These are phyloP conservation scores for Chloroclysta siterata DNA, from an alignment of 2,888 invertebrate species.

Conservation along the genomic window DNA sequence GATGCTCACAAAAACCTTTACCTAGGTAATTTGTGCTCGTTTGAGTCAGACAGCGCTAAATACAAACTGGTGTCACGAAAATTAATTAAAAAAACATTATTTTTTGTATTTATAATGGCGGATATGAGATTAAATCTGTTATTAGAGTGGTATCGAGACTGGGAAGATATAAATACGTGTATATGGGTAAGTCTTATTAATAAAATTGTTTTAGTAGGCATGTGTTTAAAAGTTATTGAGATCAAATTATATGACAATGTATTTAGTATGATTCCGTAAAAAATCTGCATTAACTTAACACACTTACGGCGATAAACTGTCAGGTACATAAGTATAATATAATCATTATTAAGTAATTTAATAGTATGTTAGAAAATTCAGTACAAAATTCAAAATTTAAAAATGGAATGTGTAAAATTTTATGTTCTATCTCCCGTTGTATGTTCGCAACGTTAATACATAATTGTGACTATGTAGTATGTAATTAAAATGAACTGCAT, in stretches of 20 bases:
- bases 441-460: no score
- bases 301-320: neutral
- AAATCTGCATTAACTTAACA: neutral
- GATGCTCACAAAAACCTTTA: neutral
- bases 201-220: neutral
- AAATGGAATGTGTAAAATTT: neutral
- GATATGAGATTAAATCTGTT: conserved; percentile 60
- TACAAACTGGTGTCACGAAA: neutral
- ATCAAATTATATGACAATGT: neutral
- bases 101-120: conserved; percentile 39
- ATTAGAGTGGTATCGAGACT: conserved; percentile 74
- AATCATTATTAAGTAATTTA: neutral
- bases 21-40: neutral
- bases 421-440: no score
- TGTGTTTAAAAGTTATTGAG: neutral
- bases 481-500: no score
- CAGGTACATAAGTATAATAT: neutral
- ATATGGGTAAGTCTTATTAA: conserved; percentile 69
- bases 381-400: neutral
- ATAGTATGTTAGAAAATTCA: neutral
- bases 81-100: neutral
- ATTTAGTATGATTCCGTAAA: no score
- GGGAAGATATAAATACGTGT: conserved; percentile 68
- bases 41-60: neutral
- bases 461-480: no score